Base-by-base conservation (phyloP, 2,888 invertebrate genomes). In the Troilus luridus region DNA sequence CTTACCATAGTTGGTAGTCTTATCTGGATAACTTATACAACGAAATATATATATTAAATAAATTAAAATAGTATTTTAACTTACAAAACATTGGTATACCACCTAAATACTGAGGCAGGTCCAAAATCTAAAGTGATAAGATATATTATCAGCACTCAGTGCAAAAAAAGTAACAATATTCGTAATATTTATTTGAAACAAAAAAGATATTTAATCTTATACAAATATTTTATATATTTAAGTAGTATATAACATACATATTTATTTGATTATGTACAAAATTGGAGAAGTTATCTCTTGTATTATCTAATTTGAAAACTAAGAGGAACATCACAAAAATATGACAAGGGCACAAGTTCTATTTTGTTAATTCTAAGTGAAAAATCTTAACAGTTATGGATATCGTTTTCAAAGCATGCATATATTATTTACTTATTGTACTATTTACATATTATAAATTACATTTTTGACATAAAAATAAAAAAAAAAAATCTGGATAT, bases 291-390 rank as follows among this genome's bases (percentile, higher is more conserved):
- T 19, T 19, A 19, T 41, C 72, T 41, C 19, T 41, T 67, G 24
- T 27, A 72, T 72, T 14, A 27, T 3, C 27, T 72, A 72, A 41
- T 41, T 77, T 41, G 41, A 14, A 77, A 41, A 41, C 72, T 77
- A 77, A 7, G 41, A 77, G 72, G 27, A 77, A 77, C 72, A 77
- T 77, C 72, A 77, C 72, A 77, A 77, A 77, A 77, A 77, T 77
- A 77, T 77, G 72, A 41, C 72, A 41, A 77, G 72, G 72, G 19
- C 9, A 6, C 8, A 77, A 41, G 41, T 41, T 27, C 14, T 77
- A 77, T 77, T 9, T 7, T 77, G 41, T 41, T 77, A 41, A 77
- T 41, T 77, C 72, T 77, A 77, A 41, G 72, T 77, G 72, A 41
- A 77, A 77, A 77, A 77, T 77, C 72, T 77, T 41, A 77, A 19